Evolutionary conservation across 2,797 vertebrate genomes (phyloP).

Genomic region (Tadarida brasiliensis): DNA sequence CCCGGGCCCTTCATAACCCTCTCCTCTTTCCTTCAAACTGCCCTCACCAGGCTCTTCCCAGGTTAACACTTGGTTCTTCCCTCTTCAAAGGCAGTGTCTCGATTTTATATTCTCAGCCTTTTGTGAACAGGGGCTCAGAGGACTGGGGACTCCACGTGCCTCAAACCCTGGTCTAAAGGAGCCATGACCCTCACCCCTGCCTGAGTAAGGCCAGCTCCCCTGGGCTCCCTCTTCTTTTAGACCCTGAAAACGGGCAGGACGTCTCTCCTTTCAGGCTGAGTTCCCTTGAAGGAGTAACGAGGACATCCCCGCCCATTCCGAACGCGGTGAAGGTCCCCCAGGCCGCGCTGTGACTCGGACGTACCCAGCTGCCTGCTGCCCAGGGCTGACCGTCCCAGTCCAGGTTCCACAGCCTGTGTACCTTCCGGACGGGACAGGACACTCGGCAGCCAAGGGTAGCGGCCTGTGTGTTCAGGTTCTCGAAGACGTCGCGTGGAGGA

Average conservation of each 20-base stretch:
- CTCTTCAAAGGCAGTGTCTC: not conserved
- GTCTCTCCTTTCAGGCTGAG: not conserved
- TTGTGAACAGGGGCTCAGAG: not conserved
- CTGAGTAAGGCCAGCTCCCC: not conserved
- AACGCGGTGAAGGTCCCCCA: not conserved
- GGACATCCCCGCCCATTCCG: not conserved
- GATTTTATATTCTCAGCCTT: not conserved
- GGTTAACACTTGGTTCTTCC: not conserved
- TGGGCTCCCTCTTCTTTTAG: not conserved
- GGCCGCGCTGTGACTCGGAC: fast-evolving
- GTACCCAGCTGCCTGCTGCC: not conserved
- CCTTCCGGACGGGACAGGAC: not conserved
- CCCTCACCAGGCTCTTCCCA: not conserved
- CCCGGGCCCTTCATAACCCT: not conserved
- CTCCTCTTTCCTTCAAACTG: not conserved
- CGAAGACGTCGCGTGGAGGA: not conserved
- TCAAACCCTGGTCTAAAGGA: not conserved
- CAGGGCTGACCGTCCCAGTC: fast-evolving
- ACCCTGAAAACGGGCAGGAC: not conserved
- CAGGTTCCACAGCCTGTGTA: not conserved
- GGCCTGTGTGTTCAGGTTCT: not conserved
- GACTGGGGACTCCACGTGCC: not conserved
- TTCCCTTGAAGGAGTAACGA: not conserved
- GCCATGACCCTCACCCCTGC: not conserved
- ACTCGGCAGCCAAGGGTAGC: not conserved